Conservation (phyloP, 1,140 invertebrate species). For the Bombus consobrinus region DNA sequence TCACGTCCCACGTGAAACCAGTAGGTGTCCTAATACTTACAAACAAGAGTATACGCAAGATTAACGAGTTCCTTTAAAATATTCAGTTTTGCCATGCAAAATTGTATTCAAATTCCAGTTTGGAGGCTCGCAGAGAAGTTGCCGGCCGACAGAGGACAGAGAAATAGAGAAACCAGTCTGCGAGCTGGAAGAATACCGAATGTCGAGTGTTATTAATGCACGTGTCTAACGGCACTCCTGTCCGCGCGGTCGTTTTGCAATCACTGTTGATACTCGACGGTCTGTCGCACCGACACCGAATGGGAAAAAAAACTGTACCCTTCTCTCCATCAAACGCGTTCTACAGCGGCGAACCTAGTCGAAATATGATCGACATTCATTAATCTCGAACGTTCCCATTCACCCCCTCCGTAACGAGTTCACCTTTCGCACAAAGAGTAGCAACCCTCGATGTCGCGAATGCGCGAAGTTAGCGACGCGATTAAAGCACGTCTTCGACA, state of each 20-base stretch:
- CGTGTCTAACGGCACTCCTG: conserved; percentile 52
- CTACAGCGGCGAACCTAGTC: conserved; percentile 17
- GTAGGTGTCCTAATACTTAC: neutral
- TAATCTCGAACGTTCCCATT: conserved; percentile 41
- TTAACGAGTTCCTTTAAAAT: conserved; percentile 6
- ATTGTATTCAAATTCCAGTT: conserved; percentile 8
- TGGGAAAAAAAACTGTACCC: conserved; percentile 38
- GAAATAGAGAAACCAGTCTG: conserved; percentile 50
- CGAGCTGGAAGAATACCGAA: conserved; percentile 42
- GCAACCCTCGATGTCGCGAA: conserved; percentile 24
- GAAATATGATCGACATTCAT: conserved; percentile 51
- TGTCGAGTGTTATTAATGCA: conserved; percentile 55
- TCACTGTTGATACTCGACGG: conserved; percentile 48
- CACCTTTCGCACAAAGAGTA: conserved; percentile 18
- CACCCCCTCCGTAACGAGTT: conserved; percentile 37
- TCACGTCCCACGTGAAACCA: neutral
- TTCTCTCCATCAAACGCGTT: conserved; percentile 47
- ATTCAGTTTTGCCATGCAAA: conserved; percentile 3
- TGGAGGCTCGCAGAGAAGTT: neutral
- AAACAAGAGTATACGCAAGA: neutral
- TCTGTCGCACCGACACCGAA: conserved; percentile 49
- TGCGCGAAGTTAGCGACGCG: conserved; percentile 3
- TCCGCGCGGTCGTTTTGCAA: conserved; percentile 53
- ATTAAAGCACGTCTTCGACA: neutral
- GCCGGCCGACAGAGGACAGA: conserved; percentile 8